Evolutionary conservation across 2,113 vertebrate genomes (phyloP).

Genomic region (Pungitius pungitius): DNA sequence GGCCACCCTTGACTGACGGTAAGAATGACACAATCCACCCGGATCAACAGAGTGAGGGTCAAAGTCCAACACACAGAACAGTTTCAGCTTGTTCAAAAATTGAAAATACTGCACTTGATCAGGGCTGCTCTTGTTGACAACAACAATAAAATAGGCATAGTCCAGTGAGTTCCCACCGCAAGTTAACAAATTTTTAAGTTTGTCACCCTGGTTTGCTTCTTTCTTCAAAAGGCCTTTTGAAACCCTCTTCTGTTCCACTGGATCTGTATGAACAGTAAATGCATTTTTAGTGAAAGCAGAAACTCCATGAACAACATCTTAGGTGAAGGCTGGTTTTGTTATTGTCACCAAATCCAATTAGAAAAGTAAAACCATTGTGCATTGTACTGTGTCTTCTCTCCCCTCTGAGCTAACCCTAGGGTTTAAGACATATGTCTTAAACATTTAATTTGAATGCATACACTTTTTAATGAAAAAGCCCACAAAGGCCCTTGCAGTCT

Average conservation of each 20-base stretch:
- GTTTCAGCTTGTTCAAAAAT: constrained; percentile 81
- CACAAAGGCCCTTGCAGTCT: no score
- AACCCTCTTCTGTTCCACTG: not conserved
- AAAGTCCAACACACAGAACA: constrained; percentile 82
- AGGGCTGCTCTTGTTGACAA: constrained; percentile 78
- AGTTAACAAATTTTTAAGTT: constrained; percentile 60
- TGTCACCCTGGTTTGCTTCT: constrained; percentile 65
- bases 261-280: constrained; percentile 18
- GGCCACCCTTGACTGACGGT: constrained; percentile 65
- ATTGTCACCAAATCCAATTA: not conserved
- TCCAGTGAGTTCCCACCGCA: constrained; percentile 61
- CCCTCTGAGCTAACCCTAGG: not conserved
- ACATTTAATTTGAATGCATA: no score
- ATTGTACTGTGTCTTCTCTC: not conserved
- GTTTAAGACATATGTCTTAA: not conserved
- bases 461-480: no score
- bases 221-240: not conserved
- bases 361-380: not conserved
- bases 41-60: constrained; percentile 74
- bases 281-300: not conserved
- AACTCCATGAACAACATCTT: not conserved
- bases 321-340: not conserved
- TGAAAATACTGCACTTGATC: constrained; percentile 75
- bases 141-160: constrained; percentile 79
- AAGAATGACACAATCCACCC: constrained; percentile 76